Percentiles rank a stretch among this genome's conserved stretches.
phyloP scores from a whole-genome alignment of 2,113 vertebrate species.

The Corvus cornix region DNA sequence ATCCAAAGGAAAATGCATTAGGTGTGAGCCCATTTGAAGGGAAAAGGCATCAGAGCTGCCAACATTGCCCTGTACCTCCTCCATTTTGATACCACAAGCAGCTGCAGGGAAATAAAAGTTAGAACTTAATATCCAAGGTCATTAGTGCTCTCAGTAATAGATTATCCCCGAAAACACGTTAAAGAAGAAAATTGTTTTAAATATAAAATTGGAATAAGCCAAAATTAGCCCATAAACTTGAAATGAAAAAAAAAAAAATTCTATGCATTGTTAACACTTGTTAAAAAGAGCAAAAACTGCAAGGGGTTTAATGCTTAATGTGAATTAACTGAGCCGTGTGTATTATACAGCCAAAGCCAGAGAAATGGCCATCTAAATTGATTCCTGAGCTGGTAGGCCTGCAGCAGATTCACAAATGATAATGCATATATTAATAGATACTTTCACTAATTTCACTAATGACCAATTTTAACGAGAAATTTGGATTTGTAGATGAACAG shows the following conservation, averaged over 20 bases:
- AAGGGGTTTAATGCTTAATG: conserved; percentile 26
- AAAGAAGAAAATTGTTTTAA: conserved; percentile 45
- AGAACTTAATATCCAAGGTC: conserved; percentile 48
- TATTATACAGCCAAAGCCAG: background rate
- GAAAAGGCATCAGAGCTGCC: background rate
- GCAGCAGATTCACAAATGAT: conserved; percentile 45
- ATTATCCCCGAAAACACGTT: conserved; percentile 12
- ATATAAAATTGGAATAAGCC: conserved; percentile 24
- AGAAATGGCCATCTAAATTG: conserved; percentile 38
- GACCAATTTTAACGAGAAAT: conserved; percentile 50
- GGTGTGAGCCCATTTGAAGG: background rate
- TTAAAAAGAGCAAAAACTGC: conserved; percentile 34
- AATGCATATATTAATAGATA: conserved; percentile 44
- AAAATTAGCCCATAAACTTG: conserved; percentile 37
- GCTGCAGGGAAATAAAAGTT: conserved; percentile 28
- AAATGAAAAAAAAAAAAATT: background rate
- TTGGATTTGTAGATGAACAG: conserved; percentile 40
- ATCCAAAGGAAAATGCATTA: conserved; percentile 31
- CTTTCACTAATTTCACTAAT: conserved; percentile 50
- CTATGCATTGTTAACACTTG: conserved; percentile 20
- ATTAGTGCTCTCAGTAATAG: conserved; percentile 35
- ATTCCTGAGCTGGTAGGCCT: conserved; percentile 39
- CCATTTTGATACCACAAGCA: conserved; percentile 14
- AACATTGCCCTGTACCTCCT: background rate
- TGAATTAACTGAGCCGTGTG: conserved; percentile 41